phyloP scores from a whole-genome alignment of 1,140 invertebrate genomes.

The Caenorhabditis tropicalis region DNA sequence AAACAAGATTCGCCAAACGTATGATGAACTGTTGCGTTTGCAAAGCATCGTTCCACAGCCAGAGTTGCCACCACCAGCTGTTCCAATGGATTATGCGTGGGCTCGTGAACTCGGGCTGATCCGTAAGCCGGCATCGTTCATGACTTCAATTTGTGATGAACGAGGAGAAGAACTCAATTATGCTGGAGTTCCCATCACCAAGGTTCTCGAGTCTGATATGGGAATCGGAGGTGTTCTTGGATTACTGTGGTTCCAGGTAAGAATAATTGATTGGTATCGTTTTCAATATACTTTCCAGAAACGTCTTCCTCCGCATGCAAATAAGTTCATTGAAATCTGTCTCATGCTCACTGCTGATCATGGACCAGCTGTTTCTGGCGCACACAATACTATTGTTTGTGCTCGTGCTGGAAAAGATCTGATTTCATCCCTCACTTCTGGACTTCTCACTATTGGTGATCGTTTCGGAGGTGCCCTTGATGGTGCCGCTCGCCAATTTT shows the following conservation, averaged over 20 bases:
- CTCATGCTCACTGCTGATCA: conserved; percentile 98
- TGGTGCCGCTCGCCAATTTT: conserved; percentile 94
- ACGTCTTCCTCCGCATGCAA: conserved; percentile 88
- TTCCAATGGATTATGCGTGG: conserved; percentile 99
- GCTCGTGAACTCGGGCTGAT: conserved; percentile 96
- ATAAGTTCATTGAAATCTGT: conserved; percentile 98
- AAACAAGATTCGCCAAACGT: conserved; percentile 79
- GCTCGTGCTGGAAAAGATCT: conserved; percentile 97
- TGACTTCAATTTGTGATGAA: conserved; percentile 99
- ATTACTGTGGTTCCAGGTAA: conserved; percentile 94
- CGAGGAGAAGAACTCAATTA: conserved; percentile 95
- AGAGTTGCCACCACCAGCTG: conserved; percentile 94
- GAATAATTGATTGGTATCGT: conserved; percentile 3
- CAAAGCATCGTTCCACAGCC: conserved; percentile 85
- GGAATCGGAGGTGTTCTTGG: conserved; percentile 97
- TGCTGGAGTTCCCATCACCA: conserved; percentile 94
- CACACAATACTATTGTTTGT: conserved; percentile 98
- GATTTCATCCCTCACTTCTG: conserved; percentile 92
- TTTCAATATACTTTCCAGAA: conserved; percentile 60
- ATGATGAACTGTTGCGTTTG: conserved; percentile 81
- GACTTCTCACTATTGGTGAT: conserved; percentile 95
- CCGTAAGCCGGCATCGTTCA: conserved; percentile 96
- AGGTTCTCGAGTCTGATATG: conserved; percentile 81
- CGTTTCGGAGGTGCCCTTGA: conserved; percentile 97
- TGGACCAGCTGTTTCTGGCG: conserved; percentile 97